Percentiles rank a stretch among this genome's conserved stretches.
phyloP scores from a whole-genome alignment of 2,888 invertebrate genomes.

The Meta bourneti region DNA sequence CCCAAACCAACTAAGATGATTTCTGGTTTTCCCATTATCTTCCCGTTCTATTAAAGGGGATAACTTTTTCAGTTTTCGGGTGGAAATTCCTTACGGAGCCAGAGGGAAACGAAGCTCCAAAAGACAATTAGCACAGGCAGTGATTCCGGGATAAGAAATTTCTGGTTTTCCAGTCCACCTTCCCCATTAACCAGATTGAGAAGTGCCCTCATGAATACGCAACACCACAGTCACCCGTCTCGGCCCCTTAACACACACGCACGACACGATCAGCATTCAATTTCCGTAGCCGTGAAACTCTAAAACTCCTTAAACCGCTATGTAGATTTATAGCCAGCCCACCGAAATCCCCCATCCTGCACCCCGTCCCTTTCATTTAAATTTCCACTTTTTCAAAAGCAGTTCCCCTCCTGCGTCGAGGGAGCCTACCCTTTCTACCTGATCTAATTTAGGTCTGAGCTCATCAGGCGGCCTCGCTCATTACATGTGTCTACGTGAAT shows the following conservation, averaged over 20 bases:
- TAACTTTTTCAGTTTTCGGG: not conserved
- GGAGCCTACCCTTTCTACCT: conserved; percentile 67
- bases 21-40: too few species aligned
- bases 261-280: conserved; percentile 36
- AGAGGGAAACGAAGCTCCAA: not conserved
- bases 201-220: conserved; percentile 16
- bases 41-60: not conserved
- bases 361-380: conserved; percentile 73
- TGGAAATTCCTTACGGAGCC: not conserved
- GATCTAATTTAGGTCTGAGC: conserved; percentile 72
- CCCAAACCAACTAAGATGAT: too few species aligned
- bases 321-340: conserved; percentile 60
- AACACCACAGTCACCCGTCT: not conserved
- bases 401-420: conserved; percentile 56
- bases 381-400: conserved; percentile 71
- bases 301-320: conserved; percentile 13
- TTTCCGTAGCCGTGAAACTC: conserved; percentile 19
- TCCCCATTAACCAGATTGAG: not conserved
- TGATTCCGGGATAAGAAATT: not conserved
- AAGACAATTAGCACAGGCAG: not conserved
- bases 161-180: not conserved
- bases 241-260: conserved; percentile 11
- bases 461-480: conserved; percentile 66
- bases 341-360: conserved; percentile 6
- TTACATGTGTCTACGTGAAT: conserved; percentile 73